Evolutionary conservation across 2,888 invertebrate species (phyloP).

Genomic region (Epiblema foenella): DNA sequence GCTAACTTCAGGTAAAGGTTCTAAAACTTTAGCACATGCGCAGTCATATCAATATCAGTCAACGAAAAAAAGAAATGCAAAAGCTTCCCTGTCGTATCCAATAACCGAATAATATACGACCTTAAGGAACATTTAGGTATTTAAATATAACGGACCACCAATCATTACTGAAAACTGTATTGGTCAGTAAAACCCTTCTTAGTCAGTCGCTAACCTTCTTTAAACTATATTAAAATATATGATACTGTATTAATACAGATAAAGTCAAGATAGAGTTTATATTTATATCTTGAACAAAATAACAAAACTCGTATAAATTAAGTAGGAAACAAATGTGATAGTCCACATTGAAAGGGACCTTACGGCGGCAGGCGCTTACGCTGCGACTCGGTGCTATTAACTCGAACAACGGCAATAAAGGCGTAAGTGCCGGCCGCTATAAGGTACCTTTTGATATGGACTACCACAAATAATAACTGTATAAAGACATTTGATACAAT

Average conservation of each 20-base stretch:
- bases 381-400: too few relatives aligned
- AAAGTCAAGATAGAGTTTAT: not conserved
- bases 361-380: too few relatives aligned
- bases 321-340: too few relatives aligned
- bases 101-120: constrained; percentile 25
- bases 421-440: too few relatives aligned
- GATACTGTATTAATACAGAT: constrained; percentile 1
- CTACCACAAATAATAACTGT: too few relatives aligned
- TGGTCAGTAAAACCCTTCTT: not conserved
- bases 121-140: not conserved
- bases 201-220: not conserved
- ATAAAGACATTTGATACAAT: constrained; percentile 16
- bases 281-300: not conserved
- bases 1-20: constrained; percentile 52
- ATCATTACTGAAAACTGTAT: constrained; percentile 6
- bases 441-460: too few relatives aligned
- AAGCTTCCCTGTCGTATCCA: constrained; percentile 61
- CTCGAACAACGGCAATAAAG: too few relatives aligned
- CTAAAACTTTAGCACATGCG: constrained; percentile 74
- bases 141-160: not conserved
- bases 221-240: not conserved
- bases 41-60: constrained; percentile 71
- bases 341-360: too few relatives aligned
- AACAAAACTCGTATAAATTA: not conserved
- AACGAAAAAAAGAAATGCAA: constrained; percentile 69